phyloP scores from a whole-genome alignment of 2,888 invertebrate genomes.

The Acronicta aceris region DNA sequence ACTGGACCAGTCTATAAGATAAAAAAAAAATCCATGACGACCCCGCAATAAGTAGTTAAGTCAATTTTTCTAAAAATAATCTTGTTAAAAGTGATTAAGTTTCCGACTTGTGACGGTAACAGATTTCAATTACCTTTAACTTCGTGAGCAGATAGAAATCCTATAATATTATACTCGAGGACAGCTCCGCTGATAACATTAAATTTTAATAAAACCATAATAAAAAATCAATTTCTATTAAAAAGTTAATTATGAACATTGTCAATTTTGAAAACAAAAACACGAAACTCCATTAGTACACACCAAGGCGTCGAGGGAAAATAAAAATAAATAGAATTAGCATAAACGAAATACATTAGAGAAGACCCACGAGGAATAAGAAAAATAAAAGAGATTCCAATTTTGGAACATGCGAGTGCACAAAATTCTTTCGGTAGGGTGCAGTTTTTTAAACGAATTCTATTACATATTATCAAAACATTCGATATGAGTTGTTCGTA shows the following conservation, averaged over 20 bases:
- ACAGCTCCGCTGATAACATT: slow-evolving; percentile 1
- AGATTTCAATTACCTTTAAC: slow-evolving; percentile 19
- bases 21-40: not conserved
- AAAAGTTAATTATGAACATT: slow-evolving; percentile 22
- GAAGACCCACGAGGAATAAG: slow-evolving; percentile 59
- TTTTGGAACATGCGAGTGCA: slow-evolving; percentile 24
- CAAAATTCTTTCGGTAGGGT: slow-evolving; percentile 19
- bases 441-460: slow-evolving; percentile 17
- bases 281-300: slow-evolving; percentile 56
- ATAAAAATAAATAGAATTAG: slow-evolving; percentile 66
- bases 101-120: slow-evolving; percentile 8
- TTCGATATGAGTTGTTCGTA: not conserved
- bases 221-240: slow-evolving; percentile 19
- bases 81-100: slow-evolving; percentile 11
- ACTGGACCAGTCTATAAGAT: not conserved
- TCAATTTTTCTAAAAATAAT: slow-evolving; percentile 6
- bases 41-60: not conserved
- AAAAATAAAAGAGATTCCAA: slow-evolving; percentile 48
- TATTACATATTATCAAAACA: slow-evolving; percentile 8
- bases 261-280: slow-evolving; percentile 39
- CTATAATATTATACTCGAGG: not conserved
- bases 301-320: slow-evolving; percentile 52
- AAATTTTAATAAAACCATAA: slow-evolving; percentile 34
- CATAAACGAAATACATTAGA: slow-evolving; percentile 70
- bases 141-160: slow-evolving; percentile 16